Evolutionary conservation across 1,140 invertebrate genomes (phyloP), one percentile per base, ranked within the genome.

Genomic region (Stegodyphus dumicola): DNA sequence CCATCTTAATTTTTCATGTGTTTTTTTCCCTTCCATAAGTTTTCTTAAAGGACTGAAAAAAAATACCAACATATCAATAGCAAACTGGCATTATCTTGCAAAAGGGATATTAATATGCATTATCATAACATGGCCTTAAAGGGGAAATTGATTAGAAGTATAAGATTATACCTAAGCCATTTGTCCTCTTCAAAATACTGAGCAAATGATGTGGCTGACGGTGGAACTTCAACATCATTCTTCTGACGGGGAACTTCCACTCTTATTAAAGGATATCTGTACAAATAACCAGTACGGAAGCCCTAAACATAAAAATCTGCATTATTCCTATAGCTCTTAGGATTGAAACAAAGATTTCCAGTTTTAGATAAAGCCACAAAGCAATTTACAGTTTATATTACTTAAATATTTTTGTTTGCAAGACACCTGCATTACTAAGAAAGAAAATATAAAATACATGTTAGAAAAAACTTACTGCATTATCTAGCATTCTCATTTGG

Each of bases 401-500:
- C 1, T 60, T 15, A 60, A 60, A 60, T 11, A 9, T 11, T 15
- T 60, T 60, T 5, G 0, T 60, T 60, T 60, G 56, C 56, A 70
- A 70, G 48, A 9, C 17, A 33, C 5, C 3, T 69, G 11, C 11
- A 69, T 69, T 33, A n/a, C 13, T n/a, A 69, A 69, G 17, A 17
- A 5, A 33, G 33, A 69, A 10, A n/a, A 69, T 33, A 69, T 69
- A n/a, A 33, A 33, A 33, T 69, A 17, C 9, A 69, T 2, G 17
- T 2, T n/a, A 33, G 18, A 69, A 6, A 74, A 54, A 18, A 87
- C 87, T 85, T 80, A 87, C 87, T 54, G 85, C 85, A 86, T 99
- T 99, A 90, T 99, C 98, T 77, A 99, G 91, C 93, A 97, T 96
- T 76, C 98, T 92, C 98, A 99, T 99, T 60, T 98, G 93, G 5